These are phyloP conservation scores for Perdita meconis DNA, from an alignment of 2,888 invertebrate genomes.

Conservation along the genomic window DNA sequence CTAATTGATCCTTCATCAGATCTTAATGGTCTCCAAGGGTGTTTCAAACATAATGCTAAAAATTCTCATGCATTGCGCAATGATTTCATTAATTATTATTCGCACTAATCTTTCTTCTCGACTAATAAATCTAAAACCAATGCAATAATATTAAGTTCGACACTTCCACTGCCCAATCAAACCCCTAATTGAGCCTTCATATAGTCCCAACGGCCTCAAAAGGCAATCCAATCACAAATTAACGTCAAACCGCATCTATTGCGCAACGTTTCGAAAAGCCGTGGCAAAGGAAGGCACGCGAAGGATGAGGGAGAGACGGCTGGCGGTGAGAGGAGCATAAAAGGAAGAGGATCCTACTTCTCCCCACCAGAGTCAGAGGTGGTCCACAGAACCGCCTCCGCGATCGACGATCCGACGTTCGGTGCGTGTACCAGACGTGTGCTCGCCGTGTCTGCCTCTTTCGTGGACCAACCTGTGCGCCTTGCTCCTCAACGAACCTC, in stretches of 20 bases:
- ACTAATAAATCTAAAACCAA: no score
- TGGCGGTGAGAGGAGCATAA: conserved; percentile 42
- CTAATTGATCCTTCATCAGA: no score
- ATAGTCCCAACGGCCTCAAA: no score
- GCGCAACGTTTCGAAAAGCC: not conserved
- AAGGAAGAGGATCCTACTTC: conserved; percentile 71
- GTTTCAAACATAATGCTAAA: no score
- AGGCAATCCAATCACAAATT: no score
- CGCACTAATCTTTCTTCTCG: no score
- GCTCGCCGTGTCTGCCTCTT: conserved; percentile 71
- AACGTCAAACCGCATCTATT: not conserved
- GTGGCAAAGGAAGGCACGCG: not conserved
- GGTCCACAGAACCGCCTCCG: conserved; percentile 83
- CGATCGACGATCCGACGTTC: conserved; percentile 76
- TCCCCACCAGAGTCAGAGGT: conserved; percentile 77
- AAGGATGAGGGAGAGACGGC: conserved; percentile 25
- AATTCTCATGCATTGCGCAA: no score
- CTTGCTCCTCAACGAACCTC: conserved; percentile 48
- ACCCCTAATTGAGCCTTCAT: no score
- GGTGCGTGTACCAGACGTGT: conserved; percentile 73
- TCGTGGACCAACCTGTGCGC: conserved; percentile 74
- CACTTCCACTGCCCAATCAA: no score
- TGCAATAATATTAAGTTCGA: no score
- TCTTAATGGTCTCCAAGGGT: no score
- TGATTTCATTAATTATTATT: no score